Evolutionary conservation across 2,113 vertebrate genomes (phyloP).

Genomic region (Petroica traversi): DNA sequence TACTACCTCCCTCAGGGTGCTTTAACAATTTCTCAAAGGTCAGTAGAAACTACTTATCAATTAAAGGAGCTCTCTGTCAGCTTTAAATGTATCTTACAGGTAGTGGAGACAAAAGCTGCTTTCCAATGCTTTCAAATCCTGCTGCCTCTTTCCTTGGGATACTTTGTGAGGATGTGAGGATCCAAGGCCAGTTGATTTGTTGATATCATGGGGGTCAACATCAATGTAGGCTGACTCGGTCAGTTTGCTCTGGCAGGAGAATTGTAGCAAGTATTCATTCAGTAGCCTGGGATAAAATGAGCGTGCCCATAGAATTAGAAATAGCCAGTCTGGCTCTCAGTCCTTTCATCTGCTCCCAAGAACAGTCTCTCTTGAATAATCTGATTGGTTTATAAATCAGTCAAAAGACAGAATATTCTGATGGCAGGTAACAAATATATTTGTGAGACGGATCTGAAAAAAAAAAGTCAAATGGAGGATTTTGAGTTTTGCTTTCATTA

Average conservation of each 20-base stretch:
- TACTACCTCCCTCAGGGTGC: background rate
- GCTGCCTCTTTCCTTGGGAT: background rate
- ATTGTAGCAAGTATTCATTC: background rate
- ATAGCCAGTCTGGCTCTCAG: background rate
- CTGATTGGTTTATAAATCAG: background rate
- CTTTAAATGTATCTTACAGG: background rate
- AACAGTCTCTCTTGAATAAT: background rate
- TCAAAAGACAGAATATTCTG: background rate
- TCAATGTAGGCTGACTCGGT: background rate
- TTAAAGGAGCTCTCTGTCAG: background rate
- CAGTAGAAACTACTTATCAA: background rate
- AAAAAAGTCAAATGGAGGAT: background rate
- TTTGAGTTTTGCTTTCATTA: background rate
- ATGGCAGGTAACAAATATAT: background rate
- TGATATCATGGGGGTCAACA: fast-evolving
- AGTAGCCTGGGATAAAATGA: background rate
- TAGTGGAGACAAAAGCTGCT: background rate
- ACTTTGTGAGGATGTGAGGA: background rate
- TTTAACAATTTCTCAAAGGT: background rate
- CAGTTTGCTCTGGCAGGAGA: background rate
- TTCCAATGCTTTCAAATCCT: background rate
- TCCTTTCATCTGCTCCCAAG: background rate
- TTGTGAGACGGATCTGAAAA: background rate
- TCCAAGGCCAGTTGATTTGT: background rate
- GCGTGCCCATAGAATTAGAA: background rate